phyloP scores from a whole-genome alignment of 2,113 vertebrate species.

The Pterocles gutturalis region DNA sequence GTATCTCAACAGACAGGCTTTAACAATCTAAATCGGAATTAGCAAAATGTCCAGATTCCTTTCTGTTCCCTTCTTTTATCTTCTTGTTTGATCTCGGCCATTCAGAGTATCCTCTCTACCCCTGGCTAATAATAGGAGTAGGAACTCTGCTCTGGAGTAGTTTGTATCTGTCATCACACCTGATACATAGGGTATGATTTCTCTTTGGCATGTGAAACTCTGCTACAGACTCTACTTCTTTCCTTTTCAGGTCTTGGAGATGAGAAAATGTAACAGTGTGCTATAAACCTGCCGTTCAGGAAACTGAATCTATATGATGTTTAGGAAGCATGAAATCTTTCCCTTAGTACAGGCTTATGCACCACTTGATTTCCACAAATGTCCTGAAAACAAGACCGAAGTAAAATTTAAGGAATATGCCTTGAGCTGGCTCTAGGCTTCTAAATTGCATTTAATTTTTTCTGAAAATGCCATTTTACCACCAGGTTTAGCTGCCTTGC shows the following conservation, averaged over 20 bases:
- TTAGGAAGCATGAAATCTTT: neutral
- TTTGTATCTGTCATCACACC: conserved; percentile 53
- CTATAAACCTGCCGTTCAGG: neutral
- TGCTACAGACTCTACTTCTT: conserved; percentile 29
- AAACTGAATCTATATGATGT: neutral
- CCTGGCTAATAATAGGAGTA: conserved; percentile 28
- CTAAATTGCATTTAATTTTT: neutral
- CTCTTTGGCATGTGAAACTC: neutral
- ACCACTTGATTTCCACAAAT: neutral
- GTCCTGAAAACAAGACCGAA: neutral
- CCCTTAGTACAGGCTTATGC: neutral
- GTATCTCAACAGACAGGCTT: neutral
- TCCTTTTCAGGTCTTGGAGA: neutral
- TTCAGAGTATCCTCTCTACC: conserved; percentile 43
- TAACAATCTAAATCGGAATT: neutral
- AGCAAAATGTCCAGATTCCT: neutral
- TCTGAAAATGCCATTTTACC: neutral
- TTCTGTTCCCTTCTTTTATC: neutral
- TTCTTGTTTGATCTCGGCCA: neutral
- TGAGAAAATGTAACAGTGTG: neutral
- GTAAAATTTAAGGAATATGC: neutral
- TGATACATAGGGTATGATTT: conserved; percentile 40
- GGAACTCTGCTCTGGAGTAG: conserved; percentile 25
- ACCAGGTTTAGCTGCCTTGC: neutral
- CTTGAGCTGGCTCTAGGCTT: neutral